These are phyloP conservation scores for Tanaodytes sp. DNA, from an alignment of 2,888 invertebrate species.

Conservation along the genomic window DNA sequence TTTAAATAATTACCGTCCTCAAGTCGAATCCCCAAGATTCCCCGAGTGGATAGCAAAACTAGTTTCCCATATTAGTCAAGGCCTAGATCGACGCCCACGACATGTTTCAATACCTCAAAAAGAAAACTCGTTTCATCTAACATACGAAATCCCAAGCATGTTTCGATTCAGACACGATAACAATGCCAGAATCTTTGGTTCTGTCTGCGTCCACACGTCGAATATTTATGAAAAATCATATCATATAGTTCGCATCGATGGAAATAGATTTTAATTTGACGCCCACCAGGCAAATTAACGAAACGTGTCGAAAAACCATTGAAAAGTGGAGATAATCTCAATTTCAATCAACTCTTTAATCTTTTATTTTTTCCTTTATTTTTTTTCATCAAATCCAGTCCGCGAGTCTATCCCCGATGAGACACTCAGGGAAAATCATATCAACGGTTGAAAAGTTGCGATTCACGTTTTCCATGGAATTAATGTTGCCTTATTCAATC, in stretches of 20 bases:
- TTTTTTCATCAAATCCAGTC: too few relatives aligned
- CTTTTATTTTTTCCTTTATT: too few relatives aligned
- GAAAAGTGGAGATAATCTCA: too few relatives aligned
- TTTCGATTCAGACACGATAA: slow-evolving; percentile 20
- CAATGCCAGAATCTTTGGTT: not conserved
- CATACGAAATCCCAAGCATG: slow-evolving; percentile 10
- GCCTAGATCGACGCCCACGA: slow-evolving; percentile 41
- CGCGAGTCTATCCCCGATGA: too few relatives aligned
- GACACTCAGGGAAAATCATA: too few relatives aligned
- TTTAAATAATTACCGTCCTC: slow-evolving; percentile 39
- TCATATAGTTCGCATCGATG: not conserved
- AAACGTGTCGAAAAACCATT: too few relatives aligned
- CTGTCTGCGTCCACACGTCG: not conserved
- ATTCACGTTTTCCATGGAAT: too few relatives aligned
- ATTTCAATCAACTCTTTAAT: too few relatives aligned
- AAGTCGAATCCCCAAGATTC: slow-evolving; percentile 35
- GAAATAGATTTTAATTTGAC: too few relatives aligned
- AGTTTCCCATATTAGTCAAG: slow-evolving; percentile 40
- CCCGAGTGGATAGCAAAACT: slow-evolving; percentile 36
- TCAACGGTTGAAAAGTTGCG: too few relatives aligned
- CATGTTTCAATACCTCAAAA: slow-evolving; percentile 18
- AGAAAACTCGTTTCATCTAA: slow-evolving; percentile 24
- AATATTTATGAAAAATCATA: not conserved
- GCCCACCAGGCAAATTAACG: too few relatives aligned
- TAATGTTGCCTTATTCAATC: too few relatives aligned